Base-by-base conservation (phyloP, 2,113 vertebrate species). In the Panthera leo region DNA sequence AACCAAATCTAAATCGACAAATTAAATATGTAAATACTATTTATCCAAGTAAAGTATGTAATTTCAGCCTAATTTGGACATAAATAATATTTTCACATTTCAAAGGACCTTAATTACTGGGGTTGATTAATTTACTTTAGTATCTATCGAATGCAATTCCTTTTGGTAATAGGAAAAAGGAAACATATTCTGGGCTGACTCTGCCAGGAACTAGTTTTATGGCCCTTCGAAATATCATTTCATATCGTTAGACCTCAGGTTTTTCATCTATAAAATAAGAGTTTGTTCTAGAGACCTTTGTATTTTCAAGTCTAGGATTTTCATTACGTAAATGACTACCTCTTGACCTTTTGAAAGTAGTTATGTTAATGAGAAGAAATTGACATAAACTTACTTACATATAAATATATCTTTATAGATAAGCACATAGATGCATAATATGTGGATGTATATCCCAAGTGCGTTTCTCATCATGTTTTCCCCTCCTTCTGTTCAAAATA, bases 21-120 rank as follows among this genome's bases (percentile, higher is more conserved):
- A 98, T 95, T 98, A 93, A 97, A 97, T 98, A 96, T 98, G 70
- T 97, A 98, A 98, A 96, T 98, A 95, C 70, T 97, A 94, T 95
- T 97, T 89, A 92, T 98, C 93, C 93, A 92, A 97, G 97, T 98
- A 93, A 95, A 98, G 96, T 91, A 75, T 89, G 97, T 97, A 92
- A 91, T 90, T 95, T 95, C 85, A 98, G 79, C 39, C 82, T 97
- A 97, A 97, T 97, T 97, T 95, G 67, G 85, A 96, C 48, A 92
- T 97, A 97, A 97, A 97, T 75, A 97, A 96, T 95, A 97, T 85
- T 96, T 98, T 94, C 36, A 94, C 96, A 90, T 97, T 92, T 97
- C 97, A 89, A 88, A 96, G 0, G 84, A 97, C 87, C 63, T 96
- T 97, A 68, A 73, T 97, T 98, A 82, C 95, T 95, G 67, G 25